phyloP scores from a whole-genome alignment of 2,888 invertebrate genomes.

The Patella pellucida region DNA sequence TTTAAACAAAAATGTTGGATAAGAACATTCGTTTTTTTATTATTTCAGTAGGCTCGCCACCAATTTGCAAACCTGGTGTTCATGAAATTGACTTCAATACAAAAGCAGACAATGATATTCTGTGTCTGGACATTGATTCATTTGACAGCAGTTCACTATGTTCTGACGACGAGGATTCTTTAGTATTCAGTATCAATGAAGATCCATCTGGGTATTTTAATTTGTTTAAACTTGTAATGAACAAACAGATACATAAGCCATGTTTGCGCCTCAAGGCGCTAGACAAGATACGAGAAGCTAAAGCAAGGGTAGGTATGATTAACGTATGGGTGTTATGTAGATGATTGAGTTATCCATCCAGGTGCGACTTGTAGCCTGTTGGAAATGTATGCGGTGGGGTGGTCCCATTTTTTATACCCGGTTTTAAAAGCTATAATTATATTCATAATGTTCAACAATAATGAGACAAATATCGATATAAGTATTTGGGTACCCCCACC shows the following conservation, averaged over 20 bases:
- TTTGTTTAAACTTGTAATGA: neutral
- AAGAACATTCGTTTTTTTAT: neutral
- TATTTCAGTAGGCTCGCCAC: neutral
- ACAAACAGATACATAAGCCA: neutral
- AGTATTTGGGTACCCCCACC: too few species aligned
- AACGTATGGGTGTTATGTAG: too few species aligned
- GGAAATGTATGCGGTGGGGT: too few species aligned
- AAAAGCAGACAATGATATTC: neutral
- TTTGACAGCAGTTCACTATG: neutral
- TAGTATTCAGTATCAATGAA: neutral
- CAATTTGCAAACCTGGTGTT: neutral
- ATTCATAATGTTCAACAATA: too few species aligned
- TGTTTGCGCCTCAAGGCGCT: neutral
- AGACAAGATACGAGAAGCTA: neutral
- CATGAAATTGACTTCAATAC: neutral
- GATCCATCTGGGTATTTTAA: neutral
- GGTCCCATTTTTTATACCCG: too few species aligned
- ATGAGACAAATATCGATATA: too few species aligned
- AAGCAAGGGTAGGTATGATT: too few species aligned
- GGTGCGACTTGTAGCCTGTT: too few species aligned
- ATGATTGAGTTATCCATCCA: too few species aligned
- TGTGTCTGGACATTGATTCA: neutral
- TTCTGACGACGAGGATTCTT: neutral
- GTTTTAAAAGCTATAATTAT: too few species aligned
- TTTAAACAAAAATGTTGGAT: too few species aligned